These are phyloP conservation scores for Malthinus seriepunctatus DNA, from an alignment of 2,888 invertebrate genomes.

Conservation along the genomic window DNA sequence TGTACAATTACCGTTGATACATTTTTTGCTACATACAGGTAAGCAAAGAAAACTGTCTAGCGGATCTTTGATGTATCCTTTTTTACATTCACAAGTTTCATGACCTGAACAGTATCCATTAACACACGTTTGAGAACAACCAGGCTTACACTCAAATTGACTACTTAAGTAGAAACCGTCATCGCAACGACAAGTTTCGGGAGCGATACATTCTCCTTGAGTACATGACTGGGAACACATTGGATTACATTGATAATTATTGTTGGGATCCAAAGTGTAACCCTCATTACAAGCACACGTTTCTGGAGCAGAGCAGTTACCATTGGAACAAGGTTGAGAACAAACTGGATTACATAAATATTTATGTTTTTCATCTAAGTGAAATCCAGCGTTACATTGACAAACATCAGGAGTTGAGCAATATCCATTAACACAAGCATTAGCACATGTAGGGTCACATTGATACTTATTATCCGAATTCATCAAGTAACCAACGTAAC, in stretches of 20 bases:
- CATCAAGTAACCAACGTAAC: slow-evolving; percentile 27
- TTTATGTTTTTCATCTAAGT: slow-evolving; percentile 6
- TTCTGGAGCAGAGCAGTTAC: slow-evolving; percentile 26
- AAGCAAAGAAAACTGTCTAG: slow-evolving; percentile 11
- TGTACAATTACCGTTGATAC: slow-evolving; percentile 22
- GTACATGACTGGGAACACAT: slow-evolving; percentile 25
- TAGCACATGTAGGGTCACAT: slow-evolving; percentile 26
- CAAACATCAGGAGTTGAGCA: slow-evolving; percentile 53
- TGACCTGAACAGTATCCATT: slow-evolving; percentile 53
- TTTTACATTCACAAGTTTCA: slow-evolving; percentile 42
- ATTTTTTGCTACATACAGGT: slow-evolving; percentile 12
- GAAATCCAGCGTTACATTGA: slow-evolving; percentile 33
- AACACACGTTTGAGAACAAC: slow-evolving; percentile 41
- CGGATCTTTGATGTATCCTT: slow-evolving; percentile 36
- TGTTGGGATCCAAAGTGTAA: slow-evolving; percentile 3
- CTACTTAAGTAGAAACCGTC: slow-evolving; percentile 13
- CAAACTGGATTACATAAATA: slow-evolving; percentile 45
- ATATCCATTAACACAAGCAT: slow-evolving; percentile 53
- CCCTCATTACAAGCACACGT: slow-evolving; percentile 30
- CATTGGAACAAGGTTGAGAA: slow-evolving; percentile 30
- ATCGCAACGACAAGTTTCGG: slow-evolving; percentile 32
- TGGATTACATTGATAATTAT: slow-evolving; percentile 27
- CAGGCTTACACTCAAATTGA: slow-evolving; percentile 38
- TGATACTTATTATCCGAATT: slow-evolving; percentile 23
- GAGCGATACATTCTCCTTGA: slow-evolving; percentile 21